Evolutionary conservation across 23 tunicate species (phyloP), one percentile per base, ranked within the genome.

Genomic region (Trididemnum clinides): DNA sequence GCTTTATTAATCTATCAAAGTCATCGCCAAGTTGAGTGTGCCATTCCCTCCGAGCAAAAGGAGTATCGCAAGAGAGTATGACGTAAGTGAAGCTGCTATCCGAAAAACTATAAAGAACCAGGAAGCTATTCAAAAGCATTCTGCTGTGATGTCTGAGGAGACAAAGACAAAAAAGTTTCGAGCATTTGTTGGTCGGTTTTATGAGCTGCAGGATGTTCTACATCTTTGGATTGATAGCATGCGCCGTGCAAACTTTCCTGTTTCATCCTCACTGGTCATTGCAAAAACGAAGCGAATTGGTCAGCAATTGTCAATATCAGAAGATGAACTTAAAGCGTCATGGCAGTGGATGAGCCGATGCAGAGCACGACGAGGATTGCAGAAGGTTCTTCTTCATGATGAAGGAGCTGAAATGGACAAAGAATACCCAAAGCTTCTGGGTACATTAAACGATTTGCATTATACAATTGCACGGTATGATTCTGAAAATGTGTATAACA

Each of bases 401-500:
- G 86, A 82, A 82, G 86, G 81, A 34, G 86, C 80, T 12, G 86
- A 66, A 82, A 84, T 82, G 37, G 85, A 80, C 85, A 80, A 64
- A 27, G 85, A 80, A 64, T 37, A 80, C 28, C 79, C 85, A 64
- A 80, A 80, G 79, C 79, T 64, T 64, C 28, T 82, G 64, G 82
- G 72, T 44, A 72, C 82, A 39, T 49, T 79, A 37, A 25, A 57
- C 28, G 70, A 54, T 57, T 57, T 79, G 25, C 26, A 76, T 77
- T 70, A 66, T 77, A 77, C 28, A 76, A 74, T 74, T 39, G 36
- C 69, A 84, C 33, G 39, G 84, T 84, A 84, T 84, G 86, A 84
- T 76, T 73, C 88, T 84, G 86, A 84, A 84, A 84, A 84, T 84
- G 88, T 84, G 65, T 84, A 84, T 32, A 84, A 76, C 84, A 84